These are phyloP conservation scores for Anhinga rufa DNA, from an alignment of 2,113 vertebrate genomes.

Conservation along the genomic window DNA sequence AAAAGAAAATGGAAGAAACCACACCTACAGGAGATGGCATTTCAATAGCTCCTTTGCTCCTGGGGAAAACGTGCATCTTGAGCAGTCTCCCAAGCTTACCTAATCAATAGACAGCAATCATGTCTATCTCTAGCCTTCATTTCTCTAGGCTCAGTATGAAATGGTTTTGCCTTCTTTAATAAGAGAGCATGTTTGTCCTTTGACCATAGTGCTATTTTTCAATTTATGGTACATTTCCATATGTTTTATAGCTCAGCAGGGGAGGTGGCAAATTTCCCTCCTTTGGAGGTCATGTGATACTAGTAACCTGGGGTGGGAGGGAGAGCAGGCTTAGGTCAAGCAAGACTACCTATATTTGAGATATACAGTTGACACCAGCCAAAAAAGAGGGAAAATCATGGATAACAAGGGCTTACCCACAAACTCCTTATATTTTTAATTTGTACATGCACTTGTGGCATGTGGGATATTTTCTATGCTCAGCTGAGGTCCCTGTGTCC, in stretches of 20 bases:
- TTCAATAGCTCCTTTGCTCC: neutral
- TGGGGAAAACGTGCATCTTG: neutral
- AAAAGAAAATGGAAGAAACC: neutral
- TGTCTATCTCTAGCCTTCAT: neutral
- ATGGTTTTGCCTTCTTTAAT: neutral
- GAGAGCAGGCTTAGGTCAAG: neutral
- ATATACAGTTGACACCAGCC: neutral
- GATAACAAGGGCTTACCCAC: neutral
- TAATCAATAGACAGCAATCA: neutral
- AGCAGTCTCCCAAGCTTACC: neutral
- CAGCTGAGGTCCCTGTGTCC: neutral
- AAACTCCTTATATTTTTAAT: neutral
- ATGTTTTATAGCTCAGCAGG: neutral
- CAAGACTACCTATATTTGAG: neutral
- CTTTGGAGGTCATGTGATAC: neutral
- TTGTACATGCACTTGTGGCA: neutral
- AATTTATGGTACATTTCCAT: neutral
- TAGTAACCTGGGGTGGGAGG: neutral
- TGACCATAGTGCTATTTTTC: neutral
- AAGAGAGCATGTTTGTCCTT: neutral
- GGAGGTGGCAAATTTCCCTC: neutral
- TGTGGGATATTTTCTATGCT: neutral
- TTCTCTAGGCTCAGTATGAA: neutral
- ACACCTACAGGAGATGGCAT: neutral
- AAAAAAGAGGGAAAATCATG: neutral